Percentiles rank a stretch among this genome's conserved stretches.
Evolutionary conservation across 1,140 invertebrate species (phyloP).

Genomic region (Daktulosphaira vitifoliae): DNA sequence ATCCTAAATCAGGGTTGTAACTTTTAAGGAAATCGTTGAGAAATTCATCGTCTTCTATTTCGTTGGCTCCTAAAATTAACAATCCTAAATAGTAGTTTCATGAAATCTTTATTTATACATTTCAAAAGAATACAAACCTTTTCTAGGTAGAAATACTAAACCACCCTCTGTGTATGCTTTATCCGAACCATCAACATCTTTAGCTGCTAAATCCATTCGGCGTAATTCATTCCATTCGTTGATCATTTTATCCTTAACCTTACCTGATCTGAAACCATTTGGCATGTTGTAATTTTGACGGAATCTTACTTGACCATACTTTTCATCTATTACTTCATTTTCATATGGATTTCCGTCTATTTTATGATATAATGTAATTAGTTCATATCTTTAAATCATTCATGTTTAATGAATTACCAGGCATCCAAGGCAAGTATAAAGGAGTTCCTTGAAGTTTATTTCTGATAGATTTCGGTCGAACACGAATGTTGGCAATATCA

Average conservation of each 20-base stretch:
- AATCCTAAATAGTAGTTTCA: constrained; percentile 4
- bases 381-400: too few species aligned
- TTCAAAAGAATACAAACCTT: constrained; percentile 29
- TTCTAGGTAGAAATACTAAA: constrained; percentile 47
- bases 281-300: constrained; percentile 47
- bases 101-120: not conserved
- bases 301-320: constrained; percentile 39
- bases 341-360: too few species aligned
- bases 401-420: not conserved
- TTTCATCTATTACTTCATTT: too few species aligned
- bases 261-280: constrained; percentile 46
- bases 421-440: constrained; percentile 19
- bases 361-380: too few species aligned
- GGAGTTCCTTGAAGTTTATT: constrained; percentile 26
- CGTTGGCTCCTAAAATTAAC: not conserved
- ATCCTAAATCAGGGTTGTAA: constrained; percentile 35
- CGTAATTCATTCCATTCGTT: constrained; percentile 17
- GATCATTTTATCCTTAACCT: constrained; percentile 42
- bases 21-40: constrained; percentile 35
- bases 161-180: constrained; percentile 50
- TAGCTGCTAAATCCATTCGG: not conserved
- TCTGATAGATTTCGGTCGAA: not conserved
- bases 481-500: not conserved
- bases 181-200: constrained; percentile 18
- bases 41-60: constrained; percentile 28